Evolutionary conservation across 2,888 invertebrate species (phyloP).

Genomic region (Macrostomum cliftonense): DNA sequence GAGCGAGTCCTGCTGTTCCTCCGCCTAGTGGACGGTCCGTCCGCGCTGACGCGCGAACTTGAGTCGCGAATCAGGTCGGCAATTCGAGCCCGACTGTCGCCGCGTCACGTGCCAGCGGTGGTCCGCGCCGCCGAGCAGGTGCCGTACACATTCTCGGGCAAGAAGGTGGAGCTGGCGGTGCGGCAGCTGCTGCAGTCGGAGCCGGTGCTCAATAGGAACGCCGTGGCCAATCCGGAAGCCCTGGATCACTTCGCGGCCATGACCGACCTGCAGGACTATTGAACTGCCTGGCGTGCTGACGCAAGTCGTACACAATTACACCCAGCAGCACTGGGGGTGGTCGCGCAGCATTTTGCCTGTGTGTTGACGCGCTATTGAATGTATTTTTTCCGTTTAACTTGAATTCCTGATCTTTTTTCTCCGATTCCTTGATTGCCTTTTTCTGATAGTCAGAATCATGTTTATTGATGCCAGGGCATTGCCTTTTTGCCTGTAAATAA

Average conservation of each 20-base stretch:
- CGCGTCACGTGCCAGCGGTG: conserved; percentile 42
- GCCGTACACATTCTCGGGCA: conserved; percentile 45
- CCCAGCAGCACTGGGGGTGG: too few species aligned
- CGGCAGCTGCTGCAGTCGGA: conserved; percentile 40
- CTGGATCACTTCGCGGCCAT: conserved; percentile 37
- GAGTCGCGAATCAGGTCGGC: conserved; percentile 31
- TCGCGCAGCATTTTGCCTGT: too few species aligned
- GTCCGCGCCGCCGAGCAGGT: conserved; percentile 40
- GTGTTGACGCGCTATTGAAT: too few species aligned
- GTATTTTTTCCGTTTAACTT: too few species aligned
- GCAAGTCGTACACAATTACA: too few species aligned
- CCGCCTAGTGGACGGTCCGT: conserved; percentile 32
- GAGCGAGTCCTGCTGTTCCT: conserved; percentile 44
- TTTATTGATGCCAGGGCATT: too few species aligned
- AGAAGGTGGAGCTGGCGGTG: conserved; percentile 45
- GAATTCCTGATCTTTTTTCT: too few species aligned
- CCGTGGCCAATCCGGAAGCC: conserved; percentile 41
- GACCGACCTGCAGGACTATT: conserved; percentile 25
- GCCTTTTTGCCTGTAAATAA: too few species aligned
- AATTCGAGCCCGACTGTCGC: conserved; percentile 39
- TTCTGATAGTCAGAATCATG: too few species aligned
- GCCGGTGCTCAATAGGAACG: conserved; percentile 39
- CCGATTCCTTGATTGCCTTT: too few species aligned
- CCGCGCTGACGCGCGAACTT: conserved; percentile 33
- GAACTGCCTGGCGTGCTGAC: not conserved